A percentile compares a stretch with the other conserved stretches of the same genome.
Conservation (phyloP, 1,140 invertebrate species). For the Papilio polytes region DNA sequence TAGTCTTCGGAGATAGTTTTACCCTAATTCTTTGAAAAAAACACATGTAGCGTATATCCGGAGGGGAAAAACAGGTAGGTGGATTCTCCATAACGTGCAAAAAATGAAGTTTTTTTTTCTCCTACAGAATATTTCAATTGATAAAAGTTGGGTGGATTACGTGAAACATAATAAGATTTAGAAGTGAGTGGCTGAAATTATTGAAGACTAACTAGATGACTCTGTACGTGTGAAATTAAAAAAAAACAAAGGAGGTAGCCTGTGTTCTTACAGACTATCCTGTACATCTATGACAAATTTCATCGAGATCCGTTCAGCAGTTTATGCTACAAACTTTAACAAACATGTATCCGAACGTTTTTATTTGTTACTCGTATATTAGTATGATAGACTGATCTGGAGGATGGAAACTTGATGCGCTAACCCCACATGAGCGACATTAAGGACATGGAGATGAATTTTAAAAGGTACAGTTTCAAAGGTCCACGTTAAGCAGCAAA, state of each 20-base stretch:
- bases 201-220: too few relatives aligned
- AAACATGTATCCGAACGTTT: too few relatives aligned
- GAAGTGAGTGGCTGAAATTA: background rate
- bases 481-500: background rate
- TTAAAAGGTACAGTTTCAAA: background rate
- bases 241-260: too few relatives aligned
- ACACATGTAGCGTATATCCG: background rate
- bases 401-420: background rate
- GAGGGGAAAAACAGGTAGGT: background rate
- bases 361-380: too few relatives aligned
- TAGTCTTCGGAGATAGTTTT: background rate
- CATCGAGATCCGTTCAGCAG: too few relatives aligned
- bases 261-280: too few relatives aligned
- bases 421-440: background rate
- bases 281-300: too few relatives aligned
- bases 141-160: background rate
- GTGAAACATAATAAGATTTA: background rate
- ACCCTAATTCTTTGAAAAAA: slow-evolving; percentile 10
- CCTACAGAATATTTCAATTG: background rate
- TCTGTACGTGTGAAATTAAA: too few relatives aligned
- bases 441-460: background rate
- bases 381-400: too few relatives aligned
- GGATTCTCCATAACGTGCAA: background rate
- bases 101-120: background rate
- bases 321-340: too few relatives aligned